These are phyloP conservation scores for Lordiphosa mommai DNA, from an alignment of 1,140 invertebrate genomes.

Conservation along the genomic window DNA sequence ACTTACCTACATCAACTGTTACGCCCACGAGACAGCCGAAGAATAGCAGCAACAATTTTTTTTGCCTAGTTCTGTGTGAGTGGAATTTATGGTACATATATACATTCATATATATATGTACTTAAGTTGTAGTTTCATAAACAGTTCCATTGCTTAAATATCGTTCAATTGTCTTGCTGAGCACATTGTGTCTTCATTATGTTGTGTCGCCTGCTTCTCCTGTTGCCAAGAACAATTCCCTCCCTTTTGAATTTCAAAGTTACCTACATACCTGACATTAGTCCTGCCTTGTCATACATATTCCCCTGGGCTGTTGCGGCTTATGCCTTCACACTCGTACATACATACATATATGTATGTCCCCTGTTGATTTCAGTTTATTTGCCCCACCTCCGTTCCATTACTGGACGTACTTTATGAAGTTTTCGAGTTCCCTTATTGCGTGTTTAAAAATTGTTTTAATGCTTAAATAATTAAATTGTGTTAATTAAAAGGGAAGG, in stretches of 20 bases:
- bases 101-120: constrained; percentile 12
- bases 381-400: background rate
- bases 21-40: constrained; percentile 24
- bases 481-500: background rate
- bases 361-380: constrained; percentile 24
- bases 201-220: background rate
- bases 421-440: background rate
- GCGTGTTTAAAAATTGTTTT: background rate
- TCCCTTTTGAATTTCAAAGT: background rate
- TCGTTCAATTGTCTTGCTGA: constrained; percentile 7
- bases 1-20: constrained; percentile 22
- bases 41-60: constrained; percentile 29
- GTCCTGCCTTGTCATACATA: too few relatives aligned
- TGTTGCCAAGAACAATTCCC: constrained; percentile 2
- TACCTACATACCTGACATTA: too few relatives aligned
- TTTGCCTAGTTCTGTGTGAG: constrained; percentile 3
- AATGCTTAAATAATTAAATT: constrained; percentile 10
- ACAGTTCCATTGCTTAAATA: background rate
- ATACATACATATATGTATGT: background rate
- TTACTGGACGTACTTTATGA: too few relatives aligned
- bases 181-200: constrained; percentile 35
- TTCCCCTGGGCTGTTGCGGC: too few relatives aligned
- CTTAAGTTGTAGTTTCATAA: constrained; percentile 10
- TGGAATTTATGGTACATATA: constrained; percentile 15
- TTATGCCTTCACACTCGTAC: too few relatives aligned